phyloP scores from a whole-genome alignment of 2,113 vertebrate genomes.

The Ammodytes marinus region DNA sequence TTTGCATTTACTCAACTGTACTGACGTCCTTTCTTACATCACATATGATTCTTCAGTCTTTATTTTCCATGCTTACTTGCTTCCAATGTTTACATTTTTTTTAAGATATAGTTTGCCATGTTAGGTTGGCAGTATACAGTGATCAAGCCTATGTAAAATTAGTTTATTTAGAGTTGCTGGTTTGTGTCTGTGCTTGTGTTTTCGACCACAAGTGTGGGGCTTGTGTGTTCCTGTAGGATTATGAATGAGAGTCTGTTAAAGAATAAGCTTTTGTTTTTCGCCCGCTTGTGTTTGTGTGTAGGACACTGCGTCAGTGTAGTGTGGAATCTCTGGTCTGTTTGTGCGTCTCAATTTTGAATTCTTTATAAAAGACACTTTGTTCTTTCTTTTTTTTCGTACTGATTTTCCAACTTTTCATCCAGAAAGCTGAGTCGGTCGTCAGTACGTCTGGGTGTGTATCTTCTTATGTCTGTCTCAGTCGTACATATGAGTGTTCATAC shows the following conservation, averaged over 20 bases:
- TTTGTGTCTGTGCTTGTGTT: slow-evolving; percentile 11
- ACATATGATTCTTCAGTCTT: background rate
- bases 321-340: slow-evolving; percentile 27
- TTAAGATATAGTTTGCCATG: slow-evolving; percentile 37
- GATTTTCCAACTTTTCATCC: background rate
- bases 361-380: slow-evolving; percentile 47
- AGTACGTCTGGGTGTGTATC: background rate
- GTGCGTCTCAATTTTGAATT: slow-evolving; percentile 8
- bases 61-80: background rate
- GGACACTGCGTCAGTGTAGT: slow-evolving; percentile 22
- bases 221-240: slow-evolving; percentile 34
- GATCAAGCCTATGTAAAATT: slow-evolving; percentile 41
- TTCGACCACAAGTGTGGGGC: slow-evolving; percentile 17
- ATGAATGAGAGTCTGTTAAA: slow-evolving; percentile 66
- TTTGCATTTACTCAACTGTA: background rate
- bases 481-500: slow-evolving; percentile 4
- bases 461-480: background rate
- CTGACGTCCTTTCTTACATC: background rate
- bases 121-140: slow-evolving; percentile 57
- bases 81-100: slow-evolving; percentile 6
- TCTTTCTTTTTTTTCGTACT: slow-evolving; percentile 2
- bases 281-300: slow-evolving; percentile 24
- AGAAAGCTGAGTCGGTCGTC: slow-evolving; percentile 10
- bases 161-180: slow-evolving; percentile 12
- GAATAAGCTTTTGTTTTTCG: slow-evolving; percentile 60